Evolutionary conservation across 1,140 invertebrate species (phyloP).

Genomic region (Geopemphigus sp.): DNA sequence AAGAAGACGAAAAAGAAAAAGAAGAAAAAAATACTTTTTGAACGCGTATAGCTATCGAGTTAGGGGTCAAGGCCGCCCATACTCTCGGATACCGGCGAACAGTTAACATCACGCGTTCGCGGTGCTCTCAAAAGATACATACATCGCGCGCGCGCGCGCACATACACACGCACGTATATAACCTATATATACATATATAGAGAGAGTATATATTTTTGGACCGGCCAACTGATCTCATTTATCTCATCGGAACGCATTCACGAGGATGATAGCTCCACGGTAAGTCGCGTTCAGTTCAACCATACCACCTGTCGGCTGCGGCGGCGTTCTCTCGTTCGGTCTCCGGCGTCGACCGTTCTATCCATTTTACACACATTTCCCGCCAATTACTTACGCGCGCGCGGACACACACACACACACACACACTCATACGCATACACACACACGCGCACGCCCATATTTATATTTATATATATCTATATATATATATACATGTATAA

Average conservation of each 20-base stretch:
- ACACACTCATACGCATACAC: no score
- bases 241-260: constrained; percentile 9
- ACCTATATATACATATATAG: no score
- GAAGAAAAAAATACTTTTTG: constrained; percentile 25
- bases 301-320: neutral
- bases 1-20: neutral
- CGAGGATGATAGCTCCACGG: constrained; percentile 17
- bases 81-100: constrained; percentile 34
- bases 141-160: neutral
- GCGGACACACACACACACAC: no score
- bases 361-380: neutral
- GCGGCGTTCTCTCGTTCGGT: neutral
- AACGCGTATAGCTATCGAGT: constrained; percentile 23
- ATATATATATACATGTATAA: no score
- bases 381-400: neutral
- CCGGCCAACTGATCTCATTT: constrained; percentile 48
- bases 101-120: constrained; percentile 39
- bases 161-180: neutral
- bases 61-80: constrained; percentile 46
- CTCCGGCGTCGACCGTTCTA: neutral
- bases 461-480: no score
- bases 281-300: constrained; percentile 20
- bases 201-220: constrained; percentile 27
- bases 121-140: constrained; percentile 39
- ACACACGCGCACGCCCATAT: no score